These are phyloP conservation scores for Polydrusus tereticollis DNA, from an alignment of 2,888 invertebrate genomes.

Conservation along the genomic window DNA sequence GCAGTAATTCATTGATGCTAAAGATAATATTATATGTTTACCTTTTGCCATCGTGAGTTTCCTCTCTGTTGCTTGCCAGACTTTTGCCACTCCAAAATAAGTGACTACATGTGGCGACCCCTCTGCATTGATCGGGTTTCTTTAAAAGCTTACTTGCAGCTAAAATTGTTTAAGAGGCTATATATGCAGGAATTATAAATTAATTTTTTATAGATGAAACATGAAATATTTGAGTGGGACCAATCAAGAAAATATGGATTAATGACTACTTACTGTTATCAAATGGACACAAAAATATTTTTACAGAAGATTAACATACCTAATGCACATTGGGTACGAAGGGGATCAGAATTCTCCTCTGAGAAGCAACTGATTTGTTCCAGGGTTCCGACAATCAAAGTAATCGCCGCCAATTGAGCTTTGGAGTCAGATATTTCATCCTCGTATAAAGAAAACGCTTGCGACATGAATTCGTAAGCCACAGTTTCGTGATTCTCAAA, in stretches of 20 bases:
- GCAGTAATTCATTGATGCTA: too few relatives aligned
- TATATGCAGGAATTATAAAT: too few relatives aligned
- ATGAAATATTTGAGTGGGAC: too few relatives aligned
- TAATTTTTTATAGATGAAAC: too few relatives aligned
- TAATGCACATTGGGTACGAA: constrained; percentile 94
- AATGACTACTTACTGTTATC: too few relatives aligned
- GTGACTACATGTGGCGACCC: constrained; percentile 93
- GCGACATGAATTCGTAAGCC: constrained; percentile 98
- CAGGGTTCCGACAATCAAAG: constrained; percentile 94
- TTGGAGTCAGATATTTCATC: constrained; percentile 98
- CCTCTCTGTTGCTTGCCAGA: constrained; percentile 62
- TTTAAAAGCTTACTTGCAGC: constrained; percentile 49
- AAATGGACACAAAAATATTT: too few relatives aligned
- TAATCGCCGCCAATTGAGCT: constrained; percentile 95
- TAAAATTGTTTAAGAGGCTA: neutral
- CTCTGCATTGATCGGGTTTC: constrained; percentile 98
- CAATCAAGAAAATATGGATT: too few relatives aligned
- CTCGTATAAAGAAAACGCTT: constrained; percentile 96
- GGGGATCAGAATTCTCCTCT: constrained; percentile 96
- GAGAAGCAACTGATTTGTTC: constrained; percentile 95
- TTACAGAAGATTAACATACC: constrained; percentile 79
- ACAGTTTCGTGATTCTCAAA: constrained; percentile 97
- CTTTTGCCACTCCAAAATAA: constrained; percentile 96
- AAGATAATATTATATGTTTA: constrained; percentile 70
- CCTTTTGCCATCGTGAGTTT: constrained; percentile 90